Evolutionary conservation across 2,797 vertebrate species (phyloP).

Genomic region (Lateolabrax maculatus): DNA sequence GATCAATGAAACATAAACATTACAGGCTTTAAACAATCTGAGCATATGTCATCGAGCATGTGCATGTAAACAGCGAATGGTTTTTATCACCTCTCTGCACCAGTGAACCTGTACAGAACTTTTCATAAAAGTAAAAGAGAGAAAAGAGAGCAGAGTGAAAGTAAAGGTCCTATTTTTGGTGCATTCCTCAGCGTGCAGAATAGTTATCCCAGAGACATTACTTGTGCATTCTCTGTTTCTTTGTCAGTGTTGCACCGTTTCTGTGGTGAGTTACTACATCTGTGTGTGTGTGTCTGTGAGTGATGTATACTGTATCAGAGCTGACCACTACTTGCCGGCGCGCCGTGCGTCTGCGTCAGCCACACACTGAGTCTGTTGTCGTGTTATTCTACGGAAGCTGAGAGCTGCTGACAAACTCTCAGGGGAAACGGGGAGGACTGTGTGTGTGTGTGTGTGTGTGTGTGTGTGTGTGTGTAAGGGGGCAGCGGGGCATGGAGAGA

Average conservation of each 20-base stretch:
- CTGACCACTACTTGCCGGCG: slow-evolving; percentile 78
- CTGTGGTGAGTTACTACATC: slow-evolving; percentile 61
- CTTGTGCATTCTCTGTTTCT: slow-evolving; percentile 66
- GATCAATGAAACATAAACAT: slow-evolving; percentile 40
- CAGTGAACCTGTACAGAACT: slow-evolving; percentile 25
- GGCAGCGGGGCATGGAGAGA: slow-evolving; percentile 52
- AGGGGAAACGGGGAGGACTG: slow-evolving; percentile 56
- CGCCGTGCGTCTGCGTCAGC: slow-evolving; percentile 79
- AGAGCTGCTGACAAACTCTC: slow-evolving; percentile 82
- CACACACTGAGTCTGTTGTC: slow-evolving; percentile 73
- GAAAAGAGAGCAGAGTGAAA: slow-evolving; percentile 30
- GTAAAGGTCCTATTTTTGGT: slow-evolving; percentile 74
- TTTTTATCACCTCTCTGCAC: slow-evolving; percentile 35
- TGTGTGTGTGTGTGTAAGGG: slow-evolving; percentile 39
- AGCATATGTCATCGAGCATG: slow-evolving; percentile 26
- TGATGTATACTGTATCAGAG: slow-evolving; percentile 73
- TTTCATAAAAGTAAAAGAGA: slow-evolving; percentile 32
- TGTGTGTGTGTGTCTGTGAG: slow-evolving; percentile 58
- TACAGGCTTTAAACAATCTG: slow-evolving; percentile 20
- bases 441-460: slow-evolving; percentile 27
- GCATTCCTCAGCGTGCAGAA: slow-evolving; percentile 79
- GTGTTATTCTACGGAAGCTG: slow-evolving; percentile 84
- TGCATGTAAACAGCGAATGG: slow-evolving; percentile 6
- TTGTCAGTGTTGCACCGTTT: slow-evolving; percentile 66
- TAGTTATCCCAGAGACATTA: slow-evolving; percentile 76